Base-by-base conservation (phyloP, 2,888 invertebrate species). In the Leptopilina syphax region DNA sequence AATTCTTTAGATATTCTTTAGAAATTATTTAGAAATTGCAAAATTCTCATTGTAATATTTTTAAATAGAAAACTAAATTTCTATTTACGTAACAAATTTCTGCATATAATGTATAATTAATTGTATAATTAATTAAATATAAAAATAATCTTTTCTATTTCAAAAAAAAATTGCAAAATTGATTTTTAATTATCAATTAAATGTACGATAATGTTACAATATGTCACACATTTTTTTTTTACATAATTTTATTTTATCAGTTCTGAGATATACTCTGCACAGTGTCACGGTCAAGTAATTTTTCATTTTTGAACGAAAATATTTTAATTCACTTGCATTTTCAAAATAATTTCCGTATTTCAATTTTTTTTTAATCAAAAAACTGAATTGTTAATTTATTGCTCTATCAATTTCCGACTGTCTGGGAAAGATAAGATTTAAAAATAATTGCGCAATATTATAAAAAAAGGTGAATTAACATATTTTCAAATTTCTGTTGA, bases 401-500 rank as follows among this genome's bases (percentile, higher is more conserved):
- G 50, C 9, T 18, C 60, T 63, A 63, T 63, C 63, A 63, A 63
- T 63, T 63, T 63, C 63, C 63, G 63, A 63, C 63, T 63, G 63
- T 63, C 63, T 63, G 18, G 18, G 18, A 8, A 63, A 63, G 63
- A 63, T 63, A 18, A 60, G 13, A 18, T n/a, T 60, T 18, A n/a
- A n/a, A 60, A n/a, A 60, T 18, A 63, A 3, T 63, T 63, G 63
- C 24, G 24, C 63, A 63, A 63, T 24, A 18, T 18, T 24, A 63
- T 63, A 24, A 63, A 34, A 18, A 63, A 18, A 60, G 18, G 60
- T n/a, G n/a, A 60, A 60, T 60, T 6, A 60, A 60, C 5, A 60
- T 60, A 18, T 5, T 60, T 57, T 57, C 12, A 57, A n/a, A 13
- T 5, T 57, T 13, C 12, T 57, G 13, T 3, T 57, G 10, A 57